Evolutionary conservation across 1,140 invertebrate species (phyloP).

Genomic region (Nomia melanderi): DNA sequence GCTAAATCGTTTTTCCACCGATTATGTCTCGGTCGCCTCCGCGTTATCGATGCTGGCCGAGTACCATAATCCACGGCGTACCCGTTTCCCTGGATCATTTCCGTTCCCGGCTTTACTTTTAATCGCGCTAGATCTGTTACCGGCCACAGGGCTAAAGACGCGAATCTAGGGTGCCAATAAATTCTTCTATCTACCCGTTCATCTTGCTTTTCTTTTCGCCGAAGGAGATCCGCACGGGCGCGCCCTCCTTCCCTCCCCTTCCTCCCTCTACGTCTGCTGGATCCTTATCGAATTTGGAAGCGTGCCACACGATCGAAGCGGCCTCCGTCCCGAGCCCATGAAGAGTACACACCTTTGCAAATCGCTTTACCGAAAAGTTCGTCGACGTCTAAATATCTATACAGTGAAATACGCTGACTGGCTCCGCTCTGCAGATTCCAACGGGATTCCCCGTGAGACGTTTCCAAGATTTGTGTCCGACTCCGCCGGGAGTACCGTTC

Average conservation of each 20-base stretch:
- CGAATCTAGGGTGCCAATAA: constrained; percentile 39
- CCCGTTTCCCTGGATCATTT: background rate
- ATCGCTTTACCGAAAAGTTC: constrained; percentile 35
- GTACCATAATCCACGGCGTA: constrained; percentile 19
- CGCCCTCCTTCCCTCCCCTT: background rate
- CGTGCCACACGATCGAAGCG: constrained; percentile 42
- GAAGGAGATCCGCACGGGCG: background rate
- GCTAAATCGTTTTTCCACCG: background rate
- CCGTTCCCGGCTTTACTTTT: constrained; percentile 10
- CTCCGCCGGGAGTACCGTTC: background rate
- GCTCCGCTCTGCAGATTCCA: background rate
- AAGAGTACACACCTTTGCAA: constrained; percentile 43
- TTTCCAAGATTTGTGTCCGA: constrained; percentile 19
- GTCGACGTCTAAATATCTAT: constrained; percentile 37
- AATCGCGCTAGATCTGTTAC: constrained; percentile 43
- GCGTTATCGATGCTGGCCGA: constrained; percentile 12
- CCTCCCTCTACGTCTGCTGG: constrained; percentile 11
- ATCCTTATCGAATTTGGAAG: constrained; percentile 56
- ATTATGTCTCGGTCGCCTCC: background rate
- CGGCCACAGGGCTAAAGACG: background rate
- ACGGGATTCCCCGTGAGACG: background rate
- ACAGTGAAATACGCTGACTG: constrained; percentile 29
- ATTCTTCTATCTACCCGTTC: constrained; percentile 48
- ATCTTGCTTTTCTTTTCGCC: constrained; percentile 44
- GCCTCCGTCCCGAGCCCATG: constrained; percentile 6